These are phyloP conservation scores for Chrysemys picta DNA, from an alignment of 2,113 vertebrate genomes.

Conservation along the genomic window DNA sequence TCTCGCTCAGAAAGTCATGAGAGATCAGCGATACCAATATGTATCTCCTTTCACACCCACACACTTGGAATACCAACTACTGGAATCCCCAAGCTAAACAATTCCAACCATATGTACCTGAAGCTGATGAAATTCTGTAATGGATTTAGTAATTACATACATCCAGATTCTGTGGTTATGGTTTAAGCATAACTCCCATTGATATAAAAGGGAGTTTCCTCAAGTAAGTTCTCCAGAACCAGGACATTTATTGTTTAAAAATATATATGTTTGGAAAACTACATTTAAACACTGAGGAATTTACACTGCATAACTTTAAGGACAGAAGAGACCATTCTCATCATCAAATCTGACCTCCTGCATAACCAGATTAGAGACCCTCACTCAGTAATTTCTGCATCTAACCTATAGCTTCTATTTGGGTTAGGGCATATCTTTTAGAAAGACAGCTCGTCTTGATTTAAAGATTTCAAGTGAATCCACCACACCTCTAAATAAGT, in stretches of 20 bases:
- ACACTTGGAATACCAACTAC: not conserved
- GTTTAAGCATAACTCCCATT: not conserved
- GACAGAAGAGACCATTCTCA: not conserved
- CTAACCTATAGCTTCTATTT: not conserved
- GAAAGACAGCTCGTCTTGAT: not conserved
- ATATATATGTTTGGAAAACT: not conserved
- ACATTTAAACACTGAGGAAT: not conserved
- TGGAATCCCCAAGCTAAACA: fast-evolving
- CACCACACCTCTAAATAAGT: not conserved
- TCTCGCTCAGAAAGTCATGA: slow-evolving; percentile 42
- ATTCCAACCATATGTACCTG: not conserved
- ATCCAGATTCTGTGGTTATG: not conserved
- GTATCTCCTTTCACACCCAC: not conserved
- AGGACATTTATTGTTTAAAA: not conserved
- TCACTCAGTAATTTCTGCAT: not conserved
- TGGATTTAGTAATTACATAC: not conserved
- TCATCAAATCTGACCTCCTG: not conserved
- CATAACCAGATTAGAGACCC: not conserved
- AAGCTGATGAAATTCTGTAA: not conserved
- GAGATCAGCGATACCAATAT: slow-evolving; percentile 48
- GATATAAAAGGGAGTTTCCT: not conserved
- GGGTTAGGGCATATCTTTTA: not conserved
- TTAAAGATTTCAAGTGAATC: not conserved
- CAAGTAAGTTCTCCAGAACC: not conserved
- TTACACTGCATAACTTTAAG: not conserved